Base-by-base conservation (phyloP, 2,797 vertebrate genomes). In the Enteromius mattozi region DNA sequence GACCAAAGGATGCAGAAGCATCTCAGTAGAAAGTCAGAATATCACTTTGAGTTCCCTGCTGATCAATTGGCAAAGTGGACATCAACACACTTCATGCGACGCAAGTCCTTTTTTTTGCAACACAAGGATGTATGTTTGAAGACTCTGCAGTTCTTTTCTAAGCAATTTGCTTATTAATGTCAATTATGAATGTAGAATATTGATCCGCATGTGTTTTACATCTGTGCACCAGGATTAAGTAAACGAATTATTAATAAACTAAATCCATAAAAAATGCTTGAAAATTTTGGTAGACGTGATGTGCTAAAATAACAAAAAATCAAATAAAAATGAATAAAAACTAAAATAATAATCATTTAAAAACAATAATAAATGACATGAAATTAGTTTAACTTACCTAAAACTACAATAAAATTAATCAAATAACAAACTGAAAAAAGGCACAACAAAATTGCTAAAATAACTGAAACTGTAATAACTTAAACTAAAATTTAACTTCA, bases 41-140 rank as follows among this genome's bases (percentile, higher is more conserved):
- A 66, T 68, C 85, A 70, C 45, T 24, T 83, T 89, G 70, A 82
- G 78, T 87, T 88, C 76, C 81, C 78, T 66, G 87, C 86, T 84
- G 86, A 88, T 89, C 88, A 88, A 45, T 88, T 87, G 61, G 86
- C 80, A 56, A 6, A 49, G 76, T 45, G 80, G 71, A 56, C 69
- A 35, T 45, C 33, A 65, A 30, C 35, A 51, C 49, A 81, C 71
- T 66, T 42, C 33, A 30, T 5, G 16, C 3, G 21, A n/a, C 6
- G 37, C 9, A 51, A 33, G 27, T 42, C n/a, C 19, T n/a, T 37
- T 40, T 4, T 24, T 65, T 19, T 61, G 35, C 13, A 37, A 30
- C 7, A 49, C 47, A 10, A 45, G n/a, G 0, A 12, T 33, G 61
- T 3, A 10, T 61, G 7, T 72, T 51, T 9, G 6, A 14, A 80